Evolutionary conservation across 2,113 vertebrate genomes (phyloP).

Genomic region (Typhlomys cinereus): DNA sequence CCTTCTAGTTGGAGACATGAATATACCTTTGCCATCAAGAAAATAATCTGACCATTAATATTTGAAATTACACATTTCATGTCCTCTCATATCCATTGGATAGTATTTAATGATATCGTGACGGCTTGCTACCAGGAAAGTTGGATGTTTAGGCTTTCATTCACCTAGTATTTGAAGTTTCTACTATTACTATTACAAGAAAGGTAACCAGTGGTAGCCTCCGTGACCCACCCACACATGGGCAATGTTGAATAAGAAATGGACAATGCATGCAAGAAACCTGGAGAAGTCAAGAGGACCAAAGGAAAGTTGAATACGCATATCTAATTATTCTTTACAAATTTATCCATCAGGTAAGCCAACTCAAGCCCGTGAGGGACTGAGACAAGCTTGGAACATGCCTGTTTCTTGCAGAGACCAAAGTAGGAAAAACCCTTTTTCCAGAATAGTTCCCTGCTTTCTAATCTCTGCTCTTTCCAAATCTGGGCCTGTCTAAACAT

Average conservation of each 20-base stretch:
- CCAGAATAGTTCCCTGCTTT: not conserved
- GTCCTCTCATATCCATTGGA: not conserved
- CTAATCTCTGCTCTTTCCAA: not conserved
- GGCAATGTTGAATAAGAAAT: not conserved
- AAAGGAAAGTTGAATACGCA: not conserved
- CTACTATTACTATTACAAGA: not conserved
- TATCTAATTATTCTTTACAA: not conserved
- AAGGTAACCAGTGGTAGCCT: not conserved
- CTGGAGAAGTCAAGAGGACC: not conserved
- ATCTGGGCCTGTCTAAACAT: not conserved
- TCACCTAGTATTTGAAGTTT: not conserved
- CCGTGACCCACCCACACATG: not conserved
- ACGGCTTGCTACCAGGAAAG: not conserved
- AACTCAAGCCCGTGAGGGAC: not conserved
- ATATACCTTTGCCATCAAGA: too few relatives aligned
- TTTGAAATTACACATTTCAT: not conserved
- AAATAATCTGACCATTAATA: not conserved
- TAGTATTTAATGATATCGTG: not conserved
- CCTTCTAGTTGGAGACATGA: not conserved
- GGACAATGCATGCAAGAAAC: not conserved
- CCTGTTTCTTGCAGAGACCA: not conserved
- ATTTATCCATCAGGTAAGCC: not conserved
- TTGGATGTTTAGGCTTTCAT: not conserved
- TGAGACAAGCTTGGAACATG: not conserved
- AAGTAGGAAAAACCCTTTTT: not conserved